These are phyloP conservation scores for Eurytemora carolleeae DNA, from an alignment of 1,140 invertebrate genomes.

Conservation along the genomic window DNA sequence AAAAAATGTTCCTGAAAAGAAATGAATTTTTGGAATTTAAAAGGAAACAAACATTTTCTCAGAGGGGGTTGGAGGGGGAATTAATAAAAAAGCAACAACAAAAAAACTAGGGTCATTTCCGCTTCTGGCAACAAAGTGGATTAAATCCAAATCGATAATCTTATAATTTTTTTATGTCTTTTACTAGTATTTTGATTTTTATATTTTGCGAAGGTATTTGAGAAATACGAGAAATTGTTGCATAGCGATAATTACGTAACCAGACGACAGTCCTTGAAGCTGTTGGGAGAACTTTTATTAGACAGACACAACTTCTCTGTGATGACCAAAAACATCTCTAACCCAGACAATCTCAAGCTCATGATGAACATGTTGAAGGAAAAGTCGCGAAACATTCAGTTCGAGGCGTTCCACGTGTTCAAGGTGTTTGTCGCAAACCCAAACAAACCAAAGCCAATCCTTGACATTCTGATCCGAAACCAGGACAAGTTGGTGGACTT, in stretches of 20 bases:
- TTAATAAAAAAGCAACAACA: too few species aligned
- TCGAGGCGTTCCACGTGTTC: slow-evolving; percentile 99
- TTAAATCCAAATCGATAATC: too few species aligned
- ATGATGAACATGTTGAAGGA: slow-evolving; percentile 99
- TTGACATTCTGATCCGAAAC: slow-evolving; percentile 93
- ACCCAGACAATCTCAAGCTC: slow-evolving; percentile 95
- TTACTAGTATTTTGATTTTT: too few species aligned
- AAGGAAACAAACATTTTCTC: too few species aligned
- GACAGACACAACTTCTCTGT: slow-evolving; percentile 42
- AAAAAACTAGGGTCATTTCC: too few species aligned
- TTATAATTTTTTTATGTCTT: too few species aligned
- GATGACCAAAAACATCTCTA: slow-evolving; percentile 97
- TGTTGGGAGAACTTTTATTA: slow-evolving; percentile 85
- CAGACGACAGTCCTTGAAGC: slow-evolving; percentile 84
- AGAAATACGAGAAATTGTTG: slow-evolving; percentile 84
- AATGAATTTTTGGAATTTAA: too few species aligned
- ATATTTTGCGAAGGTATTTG: slow-evolving; percentile 98
- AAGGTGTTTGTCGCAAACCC: slow-evolving; percentile 99
- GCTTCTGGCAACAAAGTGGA: too few species aligned
- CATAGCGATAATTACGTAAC: slow-evolving; percentile 98
- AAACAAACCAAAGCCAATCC: slow-evolving; percentile 96
- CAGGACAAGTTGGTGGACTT: slow-evolving; percentile 98
- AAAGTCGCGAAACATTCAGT: slow-evolving; percentile 97
- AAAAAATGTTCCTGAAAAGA: too few species aligned
- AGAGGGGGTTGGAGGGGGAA: too few species aligned